Evolutionary conservation across 2,888 invertebrate genomes (phyloP).

Genomic region (Chouioia cunea): DNA sequence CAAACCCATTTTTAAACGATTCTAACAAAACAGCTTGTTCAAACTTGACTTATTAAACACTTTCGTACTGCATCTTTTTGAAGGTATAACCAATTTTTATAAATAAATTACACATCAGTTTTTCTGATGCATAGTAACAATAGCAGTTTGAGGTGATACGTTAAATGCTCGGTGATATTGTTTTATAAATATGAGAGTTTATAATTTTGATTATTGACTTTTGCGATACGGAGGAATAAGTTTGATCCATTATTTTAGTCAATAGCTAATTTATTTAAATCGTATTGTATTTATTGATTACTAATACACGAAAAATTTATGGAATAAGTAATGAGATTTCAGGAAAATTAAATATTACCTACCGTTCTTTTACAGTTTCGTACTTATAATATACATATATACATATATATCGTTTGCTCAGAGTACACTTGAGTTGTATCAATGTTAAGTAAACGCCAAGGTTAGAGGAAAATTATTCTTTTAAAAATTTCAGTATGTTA

Average conservation of each 20-base stretch:
- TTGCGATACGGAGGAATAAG: no score
- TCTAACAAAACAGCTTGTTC: no score
- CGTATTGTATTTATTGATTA: slow-evolving; percentile 16
- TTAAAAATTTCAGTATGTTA: slow-evolving; percentile 7
- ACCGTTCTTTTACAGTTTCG: slow-evolving; percentile 30
- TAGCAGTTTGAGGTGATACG: no score
- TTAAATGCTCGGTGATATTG: no score
- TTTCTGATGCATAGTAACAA: no score
- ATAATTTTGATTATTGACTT: no score
- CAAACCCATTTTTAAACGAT: no score
- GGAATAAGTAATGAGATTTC: slow-evolving; percentile 13
- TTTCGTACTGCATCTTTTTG: not conserved
- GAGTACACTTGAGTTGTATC: slow-evolving; percentile 10
- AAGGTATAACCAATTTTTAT: slow-evolving; percentile 1
- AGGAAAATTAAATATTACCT: slow-evolving; percentile 29
- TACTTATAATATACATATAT: slow-evolving; percentile 27
- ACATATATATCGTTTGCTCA: slow-evolving; percentile 26
- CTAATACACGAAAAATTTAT: not conserved
- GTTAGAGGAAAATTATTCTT: slow-evolving; percentile 22
- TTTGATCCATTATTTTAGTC: no score
- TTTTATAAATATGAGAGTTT: no score
- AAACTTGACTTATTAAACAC: not conserved
- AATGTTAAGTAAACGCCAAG: slow-evolving; percentile 18
- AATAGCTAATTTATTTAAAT: slow-evolving; percentile 19
- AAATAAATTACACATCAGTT: not conserved